phyloP scores from a whole-genome alignment of 2,113 vertebrate genomes.

The Xyliphius kryptos region DNA sequence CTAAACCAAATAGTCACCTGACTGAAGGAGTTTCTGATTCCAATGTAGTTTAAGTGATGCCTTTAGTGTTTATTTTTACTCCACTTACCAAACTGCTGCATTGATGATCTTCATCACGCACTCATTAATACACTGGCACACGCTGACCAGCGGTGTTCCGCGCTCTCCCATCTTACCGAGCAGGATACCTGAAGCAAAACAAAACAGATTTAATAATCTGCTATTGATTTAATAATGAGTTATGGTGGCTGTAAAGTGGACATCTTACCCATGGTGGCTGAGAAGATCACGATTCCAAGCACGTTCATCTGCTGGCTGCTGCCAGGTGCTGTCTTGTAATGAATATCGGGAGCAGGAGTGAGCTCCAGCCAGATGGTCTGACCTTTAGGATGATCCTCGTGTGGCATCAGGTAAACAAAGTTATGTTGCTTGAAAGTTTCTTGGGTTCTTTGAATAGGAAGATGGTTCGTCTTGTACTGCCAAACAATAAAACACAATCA shows the following conservation, averaged over 20 bases:
- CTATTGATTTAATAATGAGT: too few species aligned
- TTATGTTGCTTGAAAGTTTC: conserved; percentile 54
- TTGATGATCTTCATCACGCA: conserved; percentile 87
- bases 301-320: conserved; percentile 85
- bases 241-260: background rate
- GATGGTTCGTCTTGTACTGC: conserved; percentile 77
- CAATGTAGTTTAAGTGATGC: background rate
- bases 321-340: conserved; percentile 73
- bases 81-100: conserved; percentile 74
- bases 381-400: conserved; percentile 63
- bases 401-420: conserved; percentile 74
- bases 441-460: conserved; percentile 62
- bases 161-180: conserved; percentile 81
- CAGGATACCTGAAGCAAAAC: conserved; percentile 62
- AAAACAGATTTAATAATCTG: background rate
- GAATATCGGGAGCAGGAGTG: conserved; percentile 69
- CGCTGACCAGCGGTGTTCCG: conserved; percentile 71
- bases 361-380: conserved; percentile 71
- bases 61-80: background rate
- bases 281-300: conserved; percentile 84
- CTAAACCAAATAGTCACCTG: background rate
- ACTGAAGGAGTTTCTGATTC: background rate
- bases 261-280: conserved; percentile 77
- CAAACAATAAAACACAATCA: background rate
- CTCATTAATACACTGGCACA: conserved; percentile 83